Base-by-base conservation (phyloP, 1,140 invertebrate genomes). In the Trachymyrmex septentrionalis region DNA sequence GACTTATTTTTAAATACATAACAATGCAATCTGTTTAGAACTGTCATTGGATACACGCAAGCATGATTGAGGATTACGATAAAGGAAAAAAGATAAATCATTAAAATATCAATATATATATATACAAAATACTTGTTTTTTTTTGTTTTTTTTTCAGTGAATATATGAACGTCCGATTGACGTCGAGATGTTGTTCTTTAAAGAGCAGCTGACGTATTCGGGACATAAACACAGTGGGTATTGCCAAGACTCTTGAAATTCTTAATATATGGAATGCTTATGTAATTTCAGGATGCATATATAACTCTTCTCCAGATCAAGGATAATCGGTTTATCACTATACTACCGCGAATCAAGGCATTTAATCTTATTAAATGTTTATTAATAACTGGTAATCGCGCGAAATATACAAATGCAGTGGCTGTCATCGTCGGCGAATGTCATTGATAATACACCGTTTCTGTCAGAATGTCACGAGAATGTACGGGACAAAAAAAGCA, bases 161-260 rank as follows among this genome's bases (percentile, higher is more conserved):
- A 73, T 71, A 2, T 30, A 27, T 16, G 30, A 34, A 80, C 14
- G 3, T 69, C 14, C 9, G 21, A 19, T 12, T 27, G 14, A 21
- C 19, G n/a, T 73, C 38, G 7, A 53, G 24, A 1, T 1, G 19
- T 57, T 73, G 38, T 73, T 81, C 30, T 81, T 82, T 64, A 59
- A 82, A 59, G n/a, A 75, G 80, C 50, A 21, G 27, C 72, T 84
- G 80, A 84, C 55, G 53, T 61, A 50, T 82, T 21, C 27, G 80
- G 19, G 14, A 3, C 64, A 75, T 84, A 84, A 84, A 61, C 80
- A 84, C 80, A 75, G 12, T 48, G 38, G 14, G 5, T 34, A 84
- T 38, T 84, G 80, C 80, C 80, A 84, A 84, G 55, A 84, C 61
- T 82, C 67, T 73, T 61, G 53, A 81, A 59, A 73, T 34, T 61